Evolutionary conservation across 2,113 vertebrate species (phyloP).

Genomic region (Myxocyprinus asiaticus): DNA sequence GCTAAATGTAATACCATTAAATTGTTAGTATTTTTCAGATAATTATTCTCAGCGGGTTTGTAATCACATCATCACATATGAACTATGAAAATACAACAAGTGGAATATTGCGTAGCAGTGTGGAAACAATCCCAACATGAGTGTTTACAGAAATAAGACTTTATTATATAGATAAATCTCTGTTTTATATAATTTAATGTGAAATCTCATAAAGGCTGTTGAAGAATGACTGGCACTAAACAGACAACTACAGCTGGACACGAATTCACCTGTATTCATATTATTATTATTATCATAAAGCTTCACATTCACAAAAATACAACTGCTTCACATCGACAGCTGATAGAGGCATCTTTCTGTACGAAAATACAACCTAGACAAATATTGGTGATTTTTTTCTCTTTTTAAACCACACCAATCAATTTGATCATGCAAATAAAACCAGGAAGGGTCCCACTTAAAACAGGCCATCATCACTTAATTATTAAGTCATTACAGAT

Average conservation of each 20-base stretch:
- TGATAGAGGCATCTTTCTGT: constrained; percentile 63
- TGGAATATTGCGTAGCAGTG: too few species aligned
- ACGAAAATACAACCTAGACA: constrained; percentile 57
- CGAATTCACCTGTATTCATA: constrained; percentile 26
- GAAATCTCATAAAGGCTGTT: constrained; percentile 71
- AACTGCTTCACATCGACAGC: constrained; percentile 63
- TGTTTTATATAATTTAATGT: constrained; percentile 73
- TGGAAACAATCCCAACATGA: constrained; percentile 1
- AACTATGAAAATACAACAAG: too few species aligned
- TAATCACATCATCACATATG: too few species aligned
- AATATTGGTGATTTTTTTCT: constrained; percentile 60
- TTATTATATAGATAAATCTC: constrained; percentile 72
- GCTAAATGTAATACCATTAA: too few species aligned
- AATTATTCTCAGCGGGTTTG: too few species aligned
- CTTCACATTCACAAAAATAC: neutral
- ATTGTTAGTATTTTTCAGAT: too few species aligned
- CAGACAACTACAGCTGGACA: constrained; percentile 72
- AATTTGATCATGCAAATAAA: constrained; percentile 77
- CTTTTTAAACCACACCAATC: constrained; percentile 56
- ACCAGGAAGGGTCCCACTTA: constrained; percentile 58
- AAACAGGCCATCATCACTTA: constrained; percentile 62
- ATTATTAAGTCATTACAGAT: constrained; percentile 61
- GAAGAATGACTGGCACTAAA: constrained; percentile 80
- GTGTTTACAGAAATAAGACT: constrained; percentile 74
- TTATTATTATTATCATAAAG: constrained; percentile 32